Base-by-base conservation (phyloP, 1,140 invertebrate genomes). In the Lysiphlebus fabarum region DNA sequence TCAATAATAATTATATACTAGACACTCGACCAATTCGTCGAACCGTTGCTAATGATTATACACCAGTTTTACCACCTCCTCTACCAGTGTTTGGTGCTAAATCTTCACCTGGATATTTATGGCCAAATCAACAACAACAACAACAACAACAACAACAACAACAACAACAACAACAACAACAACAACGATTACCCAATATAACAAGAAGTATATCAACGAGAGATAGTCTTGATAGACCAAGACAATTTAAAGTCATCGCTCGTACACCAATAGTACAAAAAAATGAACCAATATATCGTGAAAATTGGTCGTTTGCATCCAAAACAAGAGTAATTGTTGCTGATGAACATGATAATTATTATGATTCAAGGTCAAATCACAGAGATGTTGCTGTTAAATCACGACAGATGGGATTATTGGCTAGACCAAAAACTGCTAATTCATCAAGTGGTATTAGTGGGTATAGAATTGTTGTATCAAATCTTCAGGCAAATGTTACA, bases 401-500 rank as follows among this genome's bases (percentile, higher is more conserved):
- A n/a, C 73, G 78, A 43, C 75, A 77, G 1, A 77, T 83, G 64
- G 77, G 79, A 7, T 79, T 79, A 58, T 76, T 84, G 49, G 71
- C 81, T 9, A 77, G 82, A 50, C 71, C 83, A 5, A 83, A 83
- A 70, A 69, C 75, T 2, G 79, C 71, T 65, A 58, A 64, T 6
- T 61, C 56, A 6, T 73, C 77, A 3, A 70, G 76, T 34, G 74
- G 81, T 47, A 69, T 78, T 12, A 75, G 81, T 9, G 90, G 90
- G 60, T 90, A 87, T 69, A 81, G 90, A 68, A 90, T 92, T 67
- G 86, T 92, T 61, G 91, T 96, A 0, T 93, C 91, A 56, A 96
- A 95, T 81, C 83, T 96, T 48, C 88, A 92, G 65, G 81, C 84
- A 2, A 87, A 87, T 65, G 93, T 95, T 0, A 93, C 90, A 6